phyloP scores from a whole-genome alignment of 2,113 vertebrate species.

The Perccottus glenii region DNA sequence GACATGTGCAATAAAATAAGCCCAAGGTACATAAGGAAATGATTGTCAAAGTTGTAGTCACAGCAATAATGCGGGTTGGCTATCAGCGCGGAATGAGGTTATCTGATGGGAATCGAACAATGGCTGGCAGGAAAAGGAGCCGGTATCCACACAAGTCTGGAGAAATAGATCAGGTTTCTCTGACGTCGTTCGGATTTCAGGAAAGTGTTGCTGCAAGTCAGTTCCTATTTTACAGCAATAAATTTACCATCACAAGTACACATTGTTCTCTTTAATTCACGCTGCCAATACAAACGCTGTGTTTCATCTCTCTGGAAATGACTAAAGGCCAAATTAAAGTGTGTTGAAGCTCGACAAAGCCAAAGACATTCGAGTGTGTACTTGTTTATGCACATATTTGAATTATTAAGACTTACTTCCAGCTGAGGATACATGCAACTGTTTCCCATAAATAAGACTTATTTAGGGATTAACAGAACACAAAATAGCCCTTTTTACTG shows the following conservation, averaged over 20 bases:
- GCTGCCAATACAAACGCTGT: constrained; percentile 20
- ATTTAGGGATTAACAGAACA: neutral
- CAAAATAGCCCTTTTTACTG: neutral
- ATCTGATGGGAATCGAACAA: constrained; percentile 59
- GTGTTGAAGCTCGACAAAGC: neutral
- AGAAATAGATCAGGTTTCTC: constrained; percentile 35
- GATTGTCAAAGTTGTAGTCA: neutral
- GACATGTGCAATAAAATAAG: neutral
- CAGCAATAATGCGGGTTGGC: constrained; percentile 10
- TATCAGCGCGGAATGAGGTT: constrained; percentile 18
- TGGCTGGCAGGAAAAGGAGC: constrained; percentile 45
- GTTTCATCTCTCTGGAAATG: constrained; percentile 35
- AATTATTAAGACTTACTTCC: neutral
- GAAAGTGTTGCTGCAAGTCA: constrained; percentile 37
- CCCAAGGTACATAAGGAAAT: neutral
- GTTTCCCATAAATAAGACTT: neutral
- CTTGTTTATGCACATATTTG: neutral
- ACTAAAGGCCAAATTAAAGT: neutral
- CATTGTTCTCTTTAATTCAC: constrained; percentile 7
- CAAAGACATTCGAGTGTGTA: constrained; percentile 21
- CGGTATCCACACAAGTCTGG: constrained; percentile 30
- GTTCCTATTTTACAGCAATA: constrained; percentile 32
- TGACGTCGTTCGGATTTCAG: constrained; percentile 37
- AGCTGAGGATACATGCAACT: neutral
- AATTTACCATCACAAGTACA: constrained; percentile 16